Percentiles rank a stretch among this genome's conserved stretches.
These are phyloP conservation scores for Synergus japonicus DNA, from an alignment of 2,888 invertebrate species.

Conservation along the genomic window DNA sequence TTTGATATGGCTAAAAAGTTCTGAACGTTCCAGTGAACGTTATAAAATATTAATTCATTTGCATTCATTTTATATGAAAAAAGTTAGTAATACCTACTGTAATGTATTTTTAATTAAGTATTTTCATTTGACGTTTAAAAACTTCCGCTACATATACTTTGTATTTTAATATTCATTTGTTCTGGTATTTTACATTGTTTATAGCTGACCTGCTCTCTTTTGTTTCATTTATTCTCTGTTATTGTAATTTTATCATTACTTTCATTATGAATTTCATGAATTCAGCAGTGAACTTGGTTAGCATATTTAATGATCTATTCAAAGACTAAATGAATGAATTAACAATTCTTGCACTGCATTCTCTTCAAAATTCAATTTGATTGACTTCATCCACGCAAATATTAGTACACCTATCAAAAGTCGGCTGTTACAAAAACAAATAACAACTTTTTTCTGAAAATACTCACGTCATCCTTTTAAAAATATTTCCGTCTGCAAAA, in stretches of 20 bases:
- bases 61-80: too few relatives aligned
- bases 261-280: neutral
- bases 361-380: neutral
- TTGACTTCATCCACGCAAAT: neutral
- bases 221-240: neutral
- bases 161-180: too few relatives aligned
- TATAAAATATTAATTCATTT: too few relatives aligned
- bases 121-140: too few relatives aligned
- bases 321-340: neutral
- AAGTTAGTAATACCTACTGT: too few relatives aligned
- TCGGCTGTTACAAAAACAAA: neutral
- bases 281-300: neutral
- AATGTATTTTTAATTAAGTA: too few relatives aligned
- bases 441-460: neutral
- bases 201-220: neutral
- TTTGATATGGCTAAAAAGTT: too few relatives aligned
- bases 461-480: neutral
- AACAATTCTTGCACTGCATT: neutral
- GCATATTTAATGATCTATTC: neutral
- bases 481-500: slow-evolving; percentile 6
- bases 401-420: neutral
- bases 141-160: too few relatives aligned
- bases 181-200: neutral
- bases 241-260: neutral
- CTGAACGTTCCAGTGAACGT: too few relatives aligned